Percentiles rank a stretch among this genome's conserved stretches.
phyloP scores from a whole-genome alignment of 2,797 vertebrate genomes.

The Florisuga fusca region DNA sequence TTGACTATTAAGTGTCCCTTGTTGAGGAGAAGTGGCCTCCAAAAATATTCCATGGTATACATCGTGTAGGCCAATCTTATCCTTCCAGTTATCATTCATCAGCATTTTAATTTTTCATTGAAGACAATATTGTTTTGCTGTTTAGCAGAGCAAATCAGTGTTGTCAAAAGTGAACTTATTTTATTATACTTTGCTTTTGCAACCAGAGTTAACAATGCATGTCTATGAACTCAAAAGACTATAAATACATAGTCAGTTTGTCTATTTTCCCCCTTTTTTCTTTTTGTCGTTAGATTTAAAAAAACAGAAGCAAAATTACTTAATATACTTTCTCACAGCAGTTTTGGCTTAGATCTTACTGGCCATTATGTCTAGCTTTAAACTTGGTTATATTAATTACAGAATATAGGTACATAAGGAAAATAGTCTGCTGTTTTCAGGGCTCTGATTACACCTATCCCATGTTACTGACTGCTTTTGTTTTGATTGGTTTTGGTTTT shows the following conservation, averaged over 20 bases:
- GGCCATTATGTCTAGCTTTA: not conserved
- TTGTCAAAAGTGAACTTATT: not conserved
- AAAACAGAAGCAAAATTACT: not conserved
- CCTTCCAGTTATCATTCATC: not conserved
- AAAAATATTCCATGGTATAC: not conserved
- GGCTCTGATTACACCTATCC: not conserved
- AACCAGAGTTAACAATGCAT: not conserved
- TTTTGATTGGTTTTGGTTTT: not conserved
- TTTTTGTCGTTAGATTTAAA: not conserved
- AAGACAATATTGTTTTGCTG: not conserved
- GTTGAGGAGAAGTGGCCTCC: not conserved
- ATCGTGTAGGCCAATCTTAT: not conserved
- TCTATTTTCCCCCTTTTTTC: not conserved
- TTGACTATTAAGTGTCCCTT: not conserved
- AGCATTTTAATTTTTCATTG: not conserved
- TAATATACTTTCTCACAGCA: not conserved
- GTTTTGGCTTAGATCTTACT: not conserved
- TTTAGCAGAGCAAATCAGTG: not conserved
- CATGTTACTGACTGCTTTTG: not conserved
- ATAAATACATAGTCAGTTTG: not conserved
- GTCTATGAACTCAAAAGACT: not conserved
- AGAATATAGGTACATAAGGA: not conserved
- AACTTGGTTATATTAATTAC: not conserved
- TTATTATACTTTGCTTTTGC: not conserved
- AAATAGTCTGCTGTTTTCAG: not conserved